phyloP scores from a whole-genome alignment of 2,797 vertebrate genomes.

The Dicrostonyx torquatus region DNA sequence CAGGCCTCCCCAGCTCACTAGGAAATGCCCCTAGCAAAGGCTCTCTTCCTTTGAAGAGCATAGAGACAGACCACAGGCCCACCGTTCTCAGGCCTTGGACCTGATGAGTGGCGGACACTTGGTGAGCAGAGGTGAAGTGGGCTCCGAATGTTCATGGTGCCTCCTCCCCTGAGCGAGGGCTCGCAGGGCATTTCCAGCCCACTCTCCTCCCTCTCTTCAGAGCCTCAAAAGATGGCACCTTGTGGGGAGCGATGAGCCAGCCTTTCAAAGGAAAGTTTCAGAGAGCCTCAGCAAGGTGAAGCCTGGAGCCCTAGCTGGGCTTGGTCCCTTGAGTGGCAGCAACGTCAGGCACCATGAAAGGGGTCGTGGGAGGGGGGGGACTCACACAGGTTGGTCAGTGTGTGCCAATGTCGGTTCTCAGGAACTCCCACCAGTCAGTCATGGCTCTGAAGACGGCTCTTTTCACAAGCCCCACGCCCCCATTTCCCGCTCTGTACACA shows the following conservation, averaged over 20 bases:
- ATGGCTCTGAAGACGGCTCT: background rate
- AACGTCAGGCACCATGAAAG: fast-evolving
- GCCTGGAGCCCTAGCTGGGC: background rate
- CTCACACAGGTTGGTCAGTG: background rate
- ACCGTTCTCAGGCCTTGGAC: background rate
- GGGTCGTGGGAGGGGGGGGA: fast-evolving
- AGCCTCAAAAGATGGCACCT: background rate
- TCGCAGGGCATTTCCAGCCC: background rate
- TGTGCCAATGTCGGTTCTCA: background rate
- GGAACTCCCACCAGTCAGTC: background rate
- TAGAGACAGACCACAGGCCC: no score
- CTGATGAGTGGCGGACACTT: no score
- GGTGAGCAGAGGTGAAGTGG: background rate
- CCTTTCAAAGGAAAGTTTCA: background rate
- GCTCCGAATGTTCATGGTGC: fast-evolving
- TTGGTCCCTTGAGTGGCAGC: background rate
- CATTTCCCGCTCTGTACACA: background rate
- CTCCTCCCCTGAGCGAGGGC: background rate
- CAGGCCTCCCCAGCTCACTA: fast-evolving
- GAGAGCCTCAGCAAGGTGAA: fast-evolving
- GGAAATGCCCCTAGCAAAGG: background rate
- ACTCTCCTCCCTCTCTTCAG: background rate
- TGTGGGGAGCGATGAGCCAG: background rate
- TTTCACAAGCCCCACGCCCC: background rate
- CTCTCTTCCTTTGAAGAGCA: background rate